Percentiles rank a stretch among this genome's conserved stretches.
These are phyloP conservation scores for Rhipidura dahli DNA, from an alignment of 2,113 vertebrate species.

Conservation along the genomic window DNA sequence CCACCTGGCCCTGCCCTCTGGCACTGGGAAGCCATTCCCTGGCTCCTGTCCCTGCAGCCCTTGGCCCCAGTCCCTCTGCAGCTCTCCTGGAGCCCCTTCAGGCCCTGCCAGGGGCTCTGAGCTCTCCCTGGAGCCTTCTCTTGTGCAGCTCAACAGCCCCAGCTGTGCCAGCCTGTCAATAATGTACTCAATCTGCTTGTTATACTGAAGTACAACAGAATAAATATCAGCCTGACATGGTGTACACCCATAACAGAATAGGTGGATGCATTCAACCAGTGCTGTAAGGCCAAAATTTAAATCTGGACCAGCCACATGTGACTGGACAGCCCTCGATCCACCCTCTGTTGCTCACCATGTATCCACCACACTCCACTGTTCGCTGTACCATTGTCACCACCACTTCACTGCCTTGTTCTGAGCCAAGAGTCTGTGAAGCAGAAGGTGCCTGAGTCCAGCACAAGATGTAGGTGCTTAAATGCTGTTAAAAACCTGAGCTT, in stretches of 20 bases:
- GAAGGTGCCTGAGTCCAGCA: not conserved
- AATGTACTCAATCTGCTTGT: not conserved
- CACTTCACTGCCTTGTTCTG: not conserved
- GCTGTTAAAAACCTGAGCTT: not conserved
- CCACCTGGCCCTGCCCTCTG: not conserved
- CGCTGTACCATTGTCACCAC: rapidly evolving
- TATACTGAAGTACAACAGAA: not conserved
- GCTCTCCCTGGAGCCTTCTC: not conserved
- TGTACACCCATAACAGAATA: not conserved
- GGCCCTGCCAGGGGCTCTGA: not conserved
- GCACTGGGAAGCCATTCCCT: not conserved
- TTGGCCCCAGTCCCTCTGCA: not conserved
- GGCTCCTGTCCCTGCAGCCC: rapidly evolving
- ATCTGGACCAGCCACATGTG: not conserved
- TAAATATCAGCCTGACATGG: not conserved
- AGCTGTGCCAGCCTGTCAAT: rapidly evolving
- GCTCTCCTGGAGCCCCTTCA: not conserved
- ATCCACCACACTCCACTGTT: rapidly evolving
- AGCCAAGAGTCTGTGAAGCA: not conserved
- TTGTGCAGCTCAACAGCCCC: rapidly evolving
- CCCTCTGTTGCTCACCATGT: rapidly evolving
- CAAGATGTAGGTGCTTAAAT: not conserved
- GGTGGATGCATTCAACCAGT: not conserved
- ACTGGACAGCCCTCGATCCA: rapidly evolving
- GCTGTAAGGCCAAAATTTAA: not conserved